Conservation (phyloP, 2,888 invertebrate genomes). For the Malachius bipustulatus region DNA sequence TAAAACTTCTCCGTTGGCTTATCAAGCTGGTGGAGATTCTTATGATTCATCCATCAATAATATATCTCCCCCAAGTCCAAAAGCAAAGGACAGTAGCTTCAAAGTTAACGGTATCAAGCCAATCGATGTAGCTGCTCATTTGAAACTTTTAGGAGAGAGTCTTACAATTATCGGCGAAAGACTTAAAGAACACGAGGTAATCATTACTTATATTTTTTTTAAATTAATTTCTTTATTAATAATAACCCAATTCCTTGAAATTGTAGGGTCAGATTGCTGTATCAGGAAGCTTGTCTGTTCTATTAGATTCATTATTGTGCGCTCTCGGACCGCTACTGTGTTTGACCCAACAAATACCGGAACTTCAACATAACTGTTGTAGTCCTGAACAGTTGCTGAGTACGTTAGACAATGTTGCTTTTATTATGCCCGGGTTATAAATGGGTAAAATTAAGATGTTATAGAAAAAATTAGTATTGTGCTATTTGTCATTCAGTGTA, state of each 20-base stretch:
- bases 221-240: background rate
- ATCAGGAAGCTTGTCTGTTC: slow-evolving; percentile 84
- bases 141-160: slow-evolving; percentile 85
- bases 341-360: slow-evolving; percentile 72
- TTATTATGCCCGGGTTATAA: slow-evolving; percentile 78
- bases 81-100: slow-evolving; percentile 35
- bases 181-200: slow-evolving; percentile 81
- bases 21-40: slow-evolving; percentile 14
- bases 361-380: slow-evolving; percentile 53
- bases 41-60: slow-evolving; percentile 17
- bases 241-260: slow-evolving; percentile 5
- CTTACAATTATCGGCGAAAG: slow-evolving; percentile 86
- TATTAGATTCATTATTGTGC: slow-evolving; percentile 85
- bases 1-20: slow-evolving; percentile 14
- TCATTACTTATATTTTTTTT: slow-evolving; percentile 5
- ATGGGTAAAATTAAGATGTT: too few species aligned
- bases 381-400: slow-evolving; percentile 39
- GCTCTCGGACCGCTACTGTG: slow-evolving; percentile 81
- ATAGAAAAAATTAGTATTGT: background rate
- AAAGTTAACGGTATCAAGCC: slow-evolving; percentile 66
- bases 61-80: slow-evolving; percentile 33
- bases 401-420: slow-evolving; percentile 88
- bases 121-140: slow-evolving; percentile 84
- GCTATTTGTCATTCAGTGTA: too few species aligned
- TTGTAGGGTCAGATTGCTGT: slow-evolving; percentile 85